Percentiles rank a stretch among this genome's conserved stretches.
phyloP scores from a whole-genome alignment of 1,140 invertebrate species.

The Aleiodes sp. region DNA sequence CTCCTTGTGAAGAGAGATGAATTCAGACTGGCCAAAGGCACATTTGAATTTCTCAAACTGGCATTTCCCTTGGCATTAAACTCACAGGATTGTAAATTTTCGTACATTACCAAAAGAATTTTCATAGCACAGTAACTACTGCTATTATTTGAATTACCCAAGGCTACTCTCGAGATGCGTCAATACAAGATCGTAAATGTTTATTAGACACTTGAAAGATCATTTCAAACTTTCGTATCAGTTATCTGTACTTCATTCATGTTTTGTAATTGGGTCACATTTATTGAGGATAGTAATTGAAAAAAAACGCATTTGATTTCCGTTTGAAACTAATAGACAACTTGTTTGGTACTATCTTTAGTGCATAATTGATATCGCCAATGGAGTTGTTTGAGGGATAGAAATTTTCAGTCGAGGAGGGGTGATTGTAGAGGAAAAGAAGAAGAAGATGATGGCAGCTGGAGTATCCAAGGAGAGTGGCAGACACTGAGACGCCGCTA shows the following conservation, averaged over 20 bases:
- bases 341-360: not conserved
- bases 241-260: not conserved
- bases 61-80: not conserved
- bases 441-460: not conserved
- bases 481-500: slow-evolving; percentile 56
- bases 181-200: not conserved
- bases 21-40: not conserved
- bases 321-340: not conserved
- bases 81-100: too few species aligned
- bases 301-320: not conserved
- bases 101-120: not conserved
- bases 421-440: not conserved
- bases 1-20: not conserved
- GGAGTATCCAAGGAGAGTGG: not conserved
- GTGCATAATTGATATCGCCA: slow-evolving; percentile 9
- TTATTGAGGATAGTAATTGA: not conserved
- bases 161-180: not conserved
- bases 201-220: slow-evolving; percentile 1
- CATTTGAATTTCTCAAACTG: slow-evolving; percentile 5
- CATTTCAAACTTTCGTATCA: not conserved
- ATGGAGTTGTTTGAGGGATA: too few species aligned
- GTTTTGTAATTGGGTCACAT: not conserved
- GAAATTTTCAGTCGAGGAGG: not conserved
- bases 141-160: not conserved
- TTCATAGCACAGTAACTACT: not conserved